Conservation (phyloP, 2,888 invertebrate species). For the Clunio marinus region DNA sequence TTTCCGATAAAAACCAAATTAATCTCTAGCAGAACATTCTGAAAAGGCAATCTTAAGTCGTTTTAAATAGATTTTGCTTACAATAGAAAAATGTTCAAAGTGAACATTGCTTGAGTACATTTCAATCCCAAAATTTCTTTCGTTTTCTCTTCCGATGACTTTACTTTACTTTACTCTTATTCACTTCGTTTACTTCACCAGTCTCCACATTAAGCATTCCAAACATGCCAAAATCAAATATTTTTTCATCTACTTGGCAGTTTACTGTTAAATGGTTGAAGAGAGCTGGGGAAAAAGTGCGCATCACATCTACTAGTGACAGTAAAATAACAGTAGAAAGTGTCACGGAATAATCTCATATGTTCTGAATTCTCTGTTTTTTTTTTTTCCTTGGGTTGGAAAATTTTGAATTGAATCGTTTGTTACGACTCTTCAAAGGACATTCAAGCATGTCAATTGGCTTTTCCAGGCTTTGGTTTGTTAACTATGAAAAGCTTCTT, state of each 20-base stretch:
- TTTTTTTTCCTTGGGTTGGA: no score
- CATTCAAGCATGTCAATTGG: no score
- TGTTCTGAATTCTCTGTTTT: neutral
- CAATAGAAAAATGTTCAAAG: neutral
- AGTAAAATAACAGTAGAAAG: neutral
- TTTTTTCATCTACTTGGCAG: conserved; percentile 33
- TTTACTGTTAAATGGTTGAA: conserved; percentile 12
- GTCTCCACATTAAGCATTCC: conserved; percentile 27
- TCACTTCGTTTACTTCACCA: neutral
- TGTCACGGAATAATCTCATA: conserved; percentile 29
- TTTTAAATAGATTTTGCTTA: conserved; percentile 7
- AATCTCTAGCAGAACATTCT: no score
- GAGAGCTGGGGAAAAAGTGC: neutral
- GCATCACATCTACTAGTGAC: neutral
- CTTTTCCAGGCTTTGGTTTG: no score
- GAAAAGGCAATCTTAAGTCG: conserved; percentile 8
- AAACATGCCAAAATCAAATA: conserved; percentile 35
- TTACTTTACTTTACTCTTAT: neutral
- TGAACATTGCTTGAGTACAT: conserved; percentile 30
- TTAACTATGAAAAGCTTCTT: no score
- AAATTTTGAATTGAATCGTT: no score
- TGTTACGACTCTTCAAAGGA: no score
- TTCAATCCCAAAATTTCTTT: conserved; percentile 26
- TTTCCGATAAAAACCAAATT: no score
- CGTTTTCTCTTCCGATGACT: neutral